Base-by-base conservation (phyloP, 2,113 vertebrate species). In the Syngnathus scovelli region DNA sequence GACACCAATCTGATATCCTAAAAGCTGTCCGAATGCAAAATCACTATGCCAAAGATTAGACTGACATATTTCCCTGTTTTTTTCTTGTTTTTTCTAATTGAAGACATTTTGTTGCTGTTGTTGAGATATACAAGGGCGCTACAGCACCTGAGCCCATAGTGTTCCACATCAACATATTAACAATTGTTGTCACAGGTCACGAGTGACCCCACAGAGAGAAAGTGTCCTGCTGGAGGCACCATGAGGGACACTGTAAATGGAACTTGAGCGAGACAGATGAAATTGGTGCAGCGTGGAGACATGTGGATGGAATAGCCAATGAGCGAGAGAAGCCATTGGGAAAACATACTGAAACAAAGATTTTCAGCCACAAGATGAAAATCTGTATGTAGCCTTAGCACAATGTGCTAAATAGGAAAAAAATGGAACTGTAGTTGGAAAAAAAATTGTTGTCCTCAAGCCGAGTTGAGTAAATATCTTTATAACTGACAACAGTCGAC, bases 161-260 rank as follows among this genome's bases (percentile, higher is more conserved):
- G 73, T 80, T 84, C 81, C 18, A 46, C 66, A 92, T 91, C 91
- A 91, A 89, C 90, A 90, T 91, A 90, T 82, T 89, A 87, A 89
- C 83, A 88, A 85, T 87, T 86, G 61, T 82, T 80, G 82, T 88
- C 61, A 70, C 70, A 88, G 76, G 79, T 70, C 73, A 69, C 80
- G 83, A 61, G 16, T 86, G 87, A 88, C 88, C 88, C 79, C 82
- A 86, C 85, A 48, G 86, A 86, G 87, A 82, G 86, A 89, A 77
- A 79, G 76, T 61, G 84, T 86, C 83, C 83, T 77, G 84, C 83
- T 87, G 83, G 83, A 87, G 88, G 79, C 86, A 86, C 84, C 86
- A 83, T 61, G 78, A 84, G 82, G 83, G 73, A 86, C 83, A 68
- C 79, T 81, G 83, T 80, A 91, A 90, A 91, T 91, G 81, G 85